Conservation (phyloP, 2,888 invertebrate genomes). For the Lymantria dispar region DNA sequence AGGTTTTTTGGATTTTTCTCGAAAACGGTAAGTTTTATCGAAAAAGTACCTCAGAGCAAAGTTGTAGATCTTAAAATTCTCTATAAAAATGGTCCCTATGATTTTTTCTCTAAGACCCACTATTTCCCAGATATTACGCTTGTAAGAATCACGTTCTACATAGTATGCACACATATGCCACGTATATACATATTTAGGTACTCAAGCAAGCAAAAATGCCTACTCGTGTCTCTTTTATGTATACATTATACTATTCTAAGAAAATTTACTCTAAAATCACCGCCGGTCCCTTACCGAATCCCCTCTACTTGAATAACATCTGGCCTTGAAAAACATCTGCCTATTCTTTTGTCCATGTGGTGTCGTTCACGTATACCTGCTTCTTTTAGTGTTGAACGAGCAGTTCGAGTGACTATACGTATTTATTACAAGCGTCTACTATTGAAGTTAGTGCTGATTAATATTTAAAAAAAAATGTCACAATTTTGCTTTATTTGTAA, state of each 20-base stretch:
- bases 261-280: slow-evolving; percentile 11
- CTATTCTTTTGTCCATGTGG: slow-evolving; percentile 13
- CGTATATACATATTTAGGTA: slow-evolving; percentile 7
- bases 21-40: slow-evolving; percentile 17
- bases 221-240: slow-evolving; percentile 8
- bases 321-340: slow-evolving; percentile 15
- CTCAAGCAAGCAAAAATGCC: slow-evolving; percentile 10
- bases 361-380: slow-evolving; percentile 11
- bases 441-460: slow-evolving; percentile 5
- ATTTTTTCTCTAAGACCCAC: slow-evolving; percentile 2
- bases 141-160: slow-evolving; percentile 6
- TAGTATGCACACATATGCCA: slow-evolving; percentile 4
- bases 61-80: slow-evolving; percentile 5
- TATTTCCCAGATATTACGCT: slow-evolving; percentile 2
- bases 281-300: slow-evolving; percentile 9
- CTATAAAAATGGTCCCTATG: slow-evolving; percentile 1
- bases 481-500: slow-evolving; percentile 10
- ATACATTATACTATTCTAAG: slow-evolving; percentile 12
- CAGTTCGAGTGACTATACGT: slow-evolving; percentile 10
- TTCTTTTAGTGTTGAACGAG: slow-evolving; percentile 7
- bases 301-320: slow-evolving; percentile 14
- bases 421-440: slow-evolving; percentile 7
- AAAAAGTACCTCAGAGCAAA: slow-evolving; percentile 12
- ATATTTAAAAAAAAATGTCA: slow-evolving; percentile 8
- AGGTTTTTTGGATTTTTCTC: slow-evolving; percentile 18